Evolutionary conservation across 2,888 invertebrate species (phyloP), one percentile per base, ranked within the genome.

Genomic region (Eudemis profundana): DNA sequence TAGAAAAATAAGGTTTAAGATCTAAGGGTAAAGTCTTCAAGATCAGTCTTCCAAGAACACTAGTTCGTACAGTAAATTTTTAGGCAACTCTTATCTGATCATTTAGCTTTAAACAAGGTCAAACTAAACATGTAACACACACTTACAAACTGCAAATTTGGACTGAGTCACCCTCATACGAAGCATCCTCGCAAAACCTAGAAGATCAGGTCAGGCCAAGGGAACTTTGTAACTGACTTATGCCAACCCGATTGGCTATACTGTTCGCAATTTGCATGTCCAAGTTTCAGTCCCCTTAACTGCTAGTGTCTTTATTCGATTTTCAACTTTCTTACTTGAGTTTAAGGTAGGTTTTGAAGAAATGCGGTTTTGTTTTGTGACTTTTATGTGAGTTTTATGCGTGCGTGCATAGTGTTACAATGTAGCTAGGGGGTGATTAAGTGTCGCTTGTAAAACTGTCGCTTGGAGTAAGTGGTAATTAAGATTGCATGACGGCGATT

Each of bases 211-310:
- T 36, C 15, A 27, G 23, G 49, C 21, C 21, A 36, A 23, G 15
- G 23, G 38, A 47, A 59, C 47, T 59, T 47, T 23, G 38, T 27
- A 38, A 49, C 17, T 12, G 14, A 59, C 23, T 49, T 59, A 36
- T 23, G 15, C 10, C 21, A 19, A 14, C n/a, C n/a, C 8, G 38
- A 49, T 59, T 60, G 49, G 49, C 38, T 49, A n/a, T n/a, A 47
- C 47, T 47, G 54, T 42, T 42, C 15, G 23, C 38, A 38, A 60
- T 60, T 60, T 60, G 47, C 59, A 49, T 47, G n/a, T 15, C 17
- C 36, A 19, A 36, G 33, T 23, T 47, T 36, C 19, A 2, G 14
- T 29, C n/a, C 17, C 44, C 33, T 19, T 46, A 27, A 47, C 12
- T 12, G 3, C 17, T 15, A 47, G 23, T 36, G 12, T 27, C 8